Conservation (phyloP, 1,140 invertebrate genomes). For the Proales similis region DNA sequence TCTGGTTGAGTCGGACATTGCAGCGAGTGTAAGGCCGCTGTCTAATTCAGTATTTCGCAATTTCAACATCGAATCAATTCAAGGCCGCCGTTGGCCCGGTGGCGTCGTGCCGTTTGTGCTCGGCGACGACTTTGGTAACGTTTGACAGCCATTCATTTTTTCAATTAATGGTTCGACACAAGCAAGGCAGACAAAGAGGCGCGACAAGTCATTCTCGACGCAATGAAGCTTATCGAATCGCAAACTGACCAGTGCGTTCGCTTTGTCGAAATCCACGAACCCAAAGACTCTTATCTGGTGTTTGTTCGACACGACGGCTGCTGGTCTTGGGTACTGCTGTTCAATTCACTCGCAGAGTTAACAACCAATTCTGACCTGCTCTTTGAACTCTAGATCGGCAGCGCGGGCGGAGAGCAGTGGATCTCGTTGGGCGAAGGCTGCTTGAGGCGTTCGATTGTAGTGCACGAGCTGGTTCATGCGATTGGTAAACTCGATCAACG, state of each 20-base stretch:
- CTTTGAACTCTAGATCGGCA: slow-evolving; percentile 15
- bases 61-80: no score
- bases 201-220: slow-evolving; percentile 5
- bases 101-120: slow-evolving; percentile 20
- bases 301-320: slow-evolving; percentile 17
- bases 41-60: no score
- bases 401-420: slow-evolving; percentile 3
- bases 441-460: slow-evolving; percentile 70
- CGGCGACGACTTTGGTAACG: slow-evolving; percentile 4
- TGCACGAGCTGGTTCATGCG: slow-evolving; percentile 95
- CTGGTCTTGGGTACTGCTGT: slow-evolving; percentile 11
- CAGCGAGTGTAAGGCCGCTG: no score
- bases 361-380: background rate
- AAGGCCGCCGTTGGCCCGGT: no score
- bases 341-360: background rate
- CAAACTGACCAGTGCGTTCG: slow-evolving; percentile 26
- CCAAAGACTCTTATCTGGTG: background rate
- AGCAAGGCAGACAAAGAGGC: no score
- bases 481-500: no score
- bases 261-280: slow-evolving; percentile 23
- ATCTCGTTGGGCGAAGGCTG: slow-evolving; percentile 12
- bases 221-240: slow-evolving; percentile 24
- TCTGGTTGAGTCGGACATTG: no score
- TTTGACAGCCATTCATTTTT: no score
- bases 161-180: no score